A percentile compares a stretch with the other conserved stretches of the same genome.
Conservation (phyloP, 2,113 vertebrate species). For the Platichthys flesus region DNA sequence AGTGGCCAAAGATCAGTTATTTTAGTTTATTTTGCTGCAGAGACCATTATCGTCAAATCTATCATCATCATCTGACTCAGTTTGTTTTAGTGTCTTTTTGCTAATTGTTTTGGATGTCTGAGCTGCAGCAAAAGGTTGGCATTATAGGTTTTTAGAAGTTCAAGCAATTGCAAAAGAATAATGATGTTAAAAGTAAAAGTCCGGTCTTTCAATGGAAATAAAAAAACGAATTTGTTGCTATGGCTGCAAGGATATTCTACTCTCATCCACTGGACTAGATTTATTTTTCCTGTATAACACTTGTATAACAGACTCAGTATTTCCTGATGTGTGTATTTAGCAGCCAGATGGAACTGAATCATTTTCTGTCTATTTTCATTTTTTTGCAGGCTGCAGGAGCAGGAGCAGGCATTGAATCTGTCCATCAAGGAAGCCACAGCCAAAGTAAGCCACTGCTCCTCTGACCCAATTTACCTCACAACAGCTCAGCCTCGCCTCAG, state of each 20-base stretch:
- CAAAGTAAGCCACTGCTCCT: slow-evolving; percentile 84
- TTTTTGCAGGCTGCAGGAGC: slow-evolving; percentile 86
- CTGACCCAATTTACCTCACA: slow-evolving; percentile 15
- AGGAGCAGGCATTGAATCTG: slow-evolving; percentile 81
- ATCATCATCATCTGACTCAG: neutral
- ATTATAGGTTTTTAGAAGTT: neutral
- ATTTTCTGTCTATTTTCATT: slow-evolving; percentile 28
- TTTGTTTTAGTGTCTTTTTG: neutral
- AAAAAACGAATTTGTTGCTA: too few species aligned
- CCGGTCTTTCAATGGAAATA: neutral
- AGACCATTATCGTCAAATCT: too few species aligned
- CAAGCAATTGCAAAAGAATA: neutral
- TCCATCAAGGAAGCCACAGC: slow-evolving; percentile 87
- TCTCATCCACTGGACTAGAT: neutral
- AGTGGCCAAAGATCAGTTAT: neutral
- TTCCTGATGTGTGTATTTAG: too few species aligned
- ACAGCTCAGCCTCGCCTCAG: slow-evolving; percentile 8
- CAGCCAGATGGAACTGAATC: neutral
- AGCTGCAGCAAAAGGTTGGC: neutral
- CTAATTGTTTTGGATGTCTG: neutral
- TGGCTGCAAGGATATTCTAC: neutral
- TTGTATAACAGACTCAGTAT: neutral
- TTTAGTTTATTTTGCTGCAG: neutral
- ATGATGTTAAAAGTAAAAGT: neutral
- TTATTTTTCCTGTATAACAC: neutral